Percentiles rank a stretch among this genome's conserved stretches.
These are phyloP conservation scores for Diplolepis rosae DNA, from an alignment of 2,888 invertebrate species.

Conservation along the genomic window DNA sequence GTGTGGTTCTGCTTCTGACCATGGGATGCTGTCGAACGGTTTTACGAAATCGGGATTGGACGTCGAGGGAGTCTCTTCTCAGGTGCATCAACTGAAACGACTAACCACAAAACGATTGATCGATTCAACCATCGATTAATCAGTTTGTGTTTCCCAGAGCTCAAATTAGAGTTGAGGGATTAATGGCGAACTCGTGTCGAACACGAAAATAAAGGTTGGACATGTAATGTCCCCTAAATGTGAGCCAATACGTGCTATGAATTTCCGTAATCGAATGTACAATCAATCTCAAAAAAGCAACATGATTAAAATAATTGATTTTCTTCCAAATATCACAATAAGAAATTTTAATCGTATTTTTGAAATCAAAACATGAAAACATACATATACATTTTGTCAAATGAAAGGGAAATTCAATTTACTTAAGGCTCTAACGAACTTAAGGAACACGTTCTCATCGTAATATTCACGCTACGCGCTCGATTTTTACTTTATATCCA, in stretches of 20 bases:
- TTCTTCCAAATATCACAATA: too few relatives aligned
- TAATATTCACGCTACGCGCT: too few relatives aligned
- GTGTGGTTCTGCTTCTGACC: conserved; percentile 77
- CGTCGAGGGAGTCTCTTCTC: conserved; percentile 83
- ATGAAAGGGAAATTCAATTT: too few relatives aligned
- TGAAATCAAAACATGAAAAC: too few relatives aligned
- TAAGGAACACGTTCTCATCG: too few relatives aligned
- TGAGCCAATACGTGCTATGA: neutral
- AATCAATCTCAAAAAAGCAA: neutral
- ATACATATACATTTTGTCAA: too few relatives aligned
- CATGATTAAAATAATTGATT: too few relatives aligned
- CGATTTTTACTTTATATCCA: too few relatives aligned
- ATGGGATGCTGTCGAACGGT: conserved; percentile 81
- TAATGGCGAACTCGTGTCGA: neutral
- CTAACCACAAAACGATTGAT: neutral
- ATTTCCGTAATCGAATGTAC: neutral
- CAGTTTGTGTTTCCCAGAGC: neutral
- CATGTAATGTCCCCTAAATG: neutral
- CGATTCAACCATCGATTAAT: neutral
- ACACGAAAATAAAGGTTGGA: neutral
- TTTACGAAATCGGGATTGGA: conserved; percentile 85
- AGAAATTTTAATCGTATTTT: too few relatives aligned
- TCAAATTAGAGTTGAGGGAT: neutral
- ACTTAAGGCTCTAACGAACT: too few relatives aligned
- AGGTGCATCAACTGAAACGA: conserved; percentile 75